phyloP scores from a whole-genome alignment of 1,140 invertebrate genomes.

The Bursaphelenchus mucronatus region DNA sequence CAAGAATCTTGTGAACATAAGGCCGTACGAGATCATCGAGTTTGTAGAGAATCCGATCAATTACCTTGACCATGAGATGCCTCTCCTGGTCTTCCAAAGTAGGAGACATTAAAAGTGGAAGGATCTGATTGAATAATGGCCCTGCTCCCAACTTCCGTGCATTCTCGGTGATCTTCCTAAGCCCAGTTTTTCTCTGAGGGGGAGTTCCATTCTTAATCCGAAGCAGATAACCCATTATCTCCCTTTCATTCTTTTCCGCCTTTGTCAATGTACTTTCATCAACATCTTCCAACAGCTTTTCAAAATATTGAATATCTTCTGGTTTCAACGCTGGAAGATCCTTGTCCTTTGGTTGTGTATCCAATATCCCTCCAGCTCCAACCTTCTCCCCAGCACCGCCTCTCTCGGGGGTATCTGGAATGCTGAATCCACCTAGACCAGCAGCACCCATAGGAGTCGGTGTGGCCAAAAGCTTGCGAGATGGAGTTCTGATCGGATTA shows the following conservation, averaged over 20 bases:
- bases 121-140: constrained; percentile 95
- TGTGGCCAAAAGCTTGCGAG: constrained; percentile 89
- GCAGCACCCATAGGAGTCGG: constrained; percentile 87
- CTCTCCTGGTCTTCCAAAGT: constrained; percentile 98
- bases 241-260: constrained; percentile 94
- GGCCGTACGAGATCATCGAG: constrained; percentile 95
- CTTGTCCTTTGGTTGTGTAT: constrained; percentile 87
- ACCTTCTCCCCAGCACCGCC: constrained; percentile 48
- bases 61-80: constrained; percentile 98
- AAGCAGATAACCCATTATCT: constrained; percentile 95
- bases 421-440: constrained; percentile 82
- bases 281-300: constrained; percentile 92
- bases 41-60: constrained; percentile 96
- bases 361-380: constrained; percentile 71
- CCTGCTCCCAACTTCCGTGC: constrained; percentile 96
- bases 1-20: constrained; percentile 95
- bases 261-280: constrained; percentile 90
- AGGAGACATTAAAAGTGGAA: constrained; percentile 96
- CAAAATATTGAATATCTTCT: constrained; percentile 99
- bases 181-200: constrained; percentile 85
- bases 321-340: constrained; percentile 98
- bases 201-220: constrained; percentile 99
- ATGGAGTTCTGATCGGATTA: constrained; percentile 91
- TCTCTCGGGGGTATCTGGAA: constrained; percentile 70
- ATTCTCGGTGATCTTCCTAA: constrained; percentile 97